A percentile compares a stretch with the other conserved stretches of the same genome.
Evolutionary conservation across 2,888 invertebrate genomes (phyloP).

Genomic region (Pegoplata infirma): DNA sequence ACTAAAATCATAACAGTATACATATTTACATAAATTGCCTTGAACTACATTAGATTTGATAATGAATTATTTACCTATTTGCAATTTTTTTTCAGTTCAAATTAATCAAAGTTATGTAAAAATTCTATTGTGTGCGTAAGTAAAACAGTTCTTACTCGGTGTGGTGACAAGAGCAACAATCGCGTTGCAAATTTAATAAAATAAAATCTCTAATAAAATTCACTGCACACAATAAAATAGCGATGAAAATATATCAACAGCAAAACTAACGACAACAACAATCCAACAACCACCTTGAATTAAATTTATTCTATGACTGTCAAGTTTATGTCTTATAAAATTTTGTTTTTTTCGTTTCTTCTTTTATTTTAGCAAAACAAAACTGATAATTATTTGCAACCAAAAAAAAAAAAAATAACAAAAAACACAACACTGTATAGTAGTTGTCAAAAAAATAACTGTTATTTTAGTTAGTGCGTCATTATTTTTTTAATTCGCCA

Average conservation of each 20-base stretch:
- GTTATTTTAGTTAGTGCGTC: background rate
- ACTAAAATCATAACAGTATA: background rate
- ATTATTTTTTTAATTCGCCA: background rate
- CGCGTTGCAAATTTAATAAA: slow-evolving; percentile 10
- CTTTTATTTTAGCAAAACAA: background rate
- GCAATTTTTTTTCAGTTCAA: background rate
- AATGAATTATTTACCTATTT: background rate
- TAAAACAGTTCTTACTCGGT: background rate
- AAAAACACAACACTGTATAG: background rate
- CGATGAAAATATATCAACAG: background rate
- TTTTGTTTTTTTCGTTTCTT: background rate
- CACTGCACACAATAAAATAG: background rate
- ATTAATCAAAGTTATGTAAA: slow-evolving; percentile 48
- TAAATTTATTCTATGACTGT: slow-evolving; percentile 15
- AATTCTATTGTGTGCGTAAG: slow-evolving; percentile 27
- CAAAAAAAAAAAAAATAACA: background rate
- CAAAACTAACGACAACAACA: slow-evolving; percentile 2
- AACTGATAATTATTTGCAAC: background rate
- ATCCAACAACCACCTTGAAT: slow-evolving; percentile 43
- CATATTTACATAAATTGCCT: background rate
- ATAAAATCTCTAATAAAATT: background rate
- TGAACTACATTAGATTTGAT: background rate
- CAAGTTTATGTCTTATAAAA: background rate
- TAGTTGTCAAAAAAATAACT: background rate
- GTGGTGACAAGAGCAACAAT: slow-evolving; percentile 1